Conservation (phyloP, 1,140 invertebrate genomes). For the Calephelis nemesis region DNA sequence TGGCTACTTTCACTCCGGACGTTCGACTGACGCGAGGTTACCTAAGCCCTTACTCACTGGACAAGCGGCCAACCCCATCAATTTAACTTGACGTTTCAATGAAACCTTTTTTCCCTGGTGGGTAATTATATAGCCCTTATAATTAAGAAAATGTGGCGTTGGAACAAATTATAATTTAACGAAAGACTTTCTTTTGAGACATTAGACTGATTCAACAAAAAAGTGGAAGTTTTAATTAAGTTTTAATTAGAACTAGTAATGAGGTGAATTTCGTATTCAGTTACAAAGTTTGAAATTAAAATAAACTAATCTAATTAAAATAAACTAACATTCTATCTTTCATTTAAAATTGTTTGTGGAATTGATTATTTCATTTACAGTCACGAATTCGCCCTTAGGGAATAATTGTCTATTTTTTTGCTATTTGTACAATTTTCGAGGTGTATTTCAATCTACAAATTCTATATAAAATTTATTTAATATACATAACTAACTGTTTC, state of each 20-base stretch:
- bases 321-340: background rate
- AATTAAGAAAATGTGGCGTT: constrained; percentile 18
- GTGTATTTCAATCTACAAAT: too few relatives aligned
- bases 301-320: background rate
- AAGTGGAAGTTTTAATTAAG: constrained; percentile 12
- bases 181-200: constrained; percentile 17
- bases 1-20: constrained; percentile 15
- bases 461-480: too few relatives aligned
- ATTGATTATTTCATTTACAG: constrained; percentile 4
- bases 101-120: constrained; percentile 18
- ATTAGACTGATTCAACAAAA: constrained; percentile 16
- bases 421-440: background rate
- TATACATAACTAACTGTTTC: too few relatives aligned
- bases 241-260: constrained; percentile 5
- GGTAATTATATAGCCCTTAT: constrained; percentile 19
- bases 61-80: constrained; percentile 19
- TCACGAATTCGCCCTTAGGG: background rate
- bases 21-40: constrained; percentile 18
- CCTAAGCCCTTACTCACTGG: constrained; percentile 18
- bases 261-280: constrained; percentile 4
- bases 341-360: background rate
- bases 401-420: background rate
- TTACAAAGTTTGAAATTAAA: background rate
- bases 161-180: constrained; percentile 18
- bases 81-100: constrained; percentile 18